Evolutionary conservation across 2,113 vertebrate species (phyloP).

Genomic region (Clarias batrachus): DNA sequence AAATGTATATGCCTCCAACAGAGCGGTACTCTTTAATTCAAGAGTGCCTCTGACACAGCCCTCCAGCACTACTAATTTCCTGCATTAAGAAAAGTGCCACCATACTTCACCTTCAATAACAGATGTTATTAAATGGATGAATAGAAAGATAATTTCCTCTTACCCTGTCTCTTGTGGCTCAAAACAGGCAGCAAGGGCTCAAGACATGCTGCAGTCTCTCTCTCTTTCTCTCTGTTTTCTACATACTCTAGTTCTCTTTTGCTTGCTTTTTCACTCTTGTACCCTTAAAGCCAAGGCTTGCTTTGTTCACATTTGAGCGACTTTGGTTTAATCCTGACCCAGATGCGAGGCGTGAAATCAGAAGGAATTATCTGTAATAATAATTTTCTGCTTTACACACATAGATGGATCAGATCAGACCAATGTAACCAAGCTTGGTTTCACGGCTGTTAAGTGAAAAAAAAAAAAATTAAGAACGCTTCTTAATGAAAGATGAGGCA

Average conservation of each 20-base stretch:
- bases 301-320: slow-evolving; percentile 51
- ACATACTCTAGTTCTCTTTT: background rate
- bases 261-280: background rate
- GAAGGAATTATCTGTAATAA: slow-evolving; percentile 51
- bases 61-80: slow-evolving; percentile 50
- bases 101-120: slow-evolving; percentile 53
- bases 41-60: slow-evolving; percentile 10
- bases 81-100: slow-evolving; percentile 41
- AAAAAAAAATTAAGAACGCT: slow-evolving; percentile 14
- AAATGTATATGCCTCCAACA: slow-evolving; percentile 46
- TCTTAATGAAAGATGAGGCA: slow-evolving; percentile 28
- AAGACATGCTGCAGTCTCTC: background rate
- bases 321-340: slow-evolving; percentile 41
- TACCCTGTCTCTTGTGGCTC: slow-evolving; percentile 21
- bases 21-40: slow-evolving; percentile 12
- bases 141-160: slow-evolving; percentile 36
- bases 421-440: slow-evolving; percentile 43
- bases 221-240: background rate
- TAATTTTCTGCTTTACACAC: slow-evolving; percentile 49
- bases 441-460: slow-evolving; percentile 41
- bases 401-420: slow-evolving; percentile 39
- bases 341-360: slow-evolving; percentile 38
- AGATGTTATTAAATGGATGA: slow-evolving; percentile 54
- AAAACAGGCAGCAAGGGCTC: slow-evolving; percentile 17
- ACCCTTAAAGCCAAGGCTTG: slow-evolving; percentile 29